Evolutionary conservation across 2,888 invertebrate species (phyloP).

Genomic region (Halictus ligatus): DNA sequence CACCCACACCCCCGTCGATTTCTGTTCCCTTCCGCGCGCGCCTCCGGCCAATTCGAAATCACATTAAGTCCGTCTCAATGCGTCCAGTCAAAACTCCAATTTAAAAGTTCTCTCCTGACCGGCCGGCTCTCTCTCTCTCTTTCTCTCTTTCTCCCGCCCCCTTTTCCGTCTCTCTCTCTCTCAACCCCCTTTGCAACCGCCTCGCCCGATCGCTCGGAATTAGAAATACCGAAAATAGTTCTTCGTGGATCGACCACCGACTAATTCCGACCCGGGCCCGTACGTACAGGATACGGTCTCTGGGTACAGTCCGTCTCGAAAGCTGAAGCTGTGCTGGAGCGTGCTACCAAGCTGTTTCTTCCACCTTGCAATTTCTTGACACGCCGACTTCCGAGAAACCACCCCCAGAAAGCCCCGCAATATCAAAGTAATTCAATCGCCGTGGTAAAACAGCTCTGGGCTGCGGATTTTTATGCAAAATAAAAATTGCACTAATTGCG

Average conservation of each 20-base stretch:
- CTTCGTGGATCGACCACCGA: conserved; percentile 59
- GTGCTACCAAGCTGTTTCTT: not conserved
- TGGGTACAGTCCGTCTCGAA: not conserved
- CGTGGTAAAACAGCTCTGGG: too few species aligned
- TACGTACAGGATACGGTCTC: not conserved
- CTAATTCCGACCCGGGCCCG: conserved; percentile 53
- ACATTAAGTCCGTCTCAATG: conserved; percentile 80
- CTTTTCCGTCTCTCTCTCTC: not conserved
- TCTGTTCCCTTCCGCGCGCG: conserved; percentile 50
- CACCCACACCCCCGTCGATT: conserved; percentile 51
- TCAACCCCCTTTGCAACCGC: not conserved
- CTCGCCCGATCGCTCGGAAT: conserved; percentile 54
- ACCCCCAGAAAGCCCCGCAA: too few species aligned
- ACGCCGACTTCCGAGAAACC: not conserved
- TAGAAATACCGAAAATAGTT: conserved; percentile 77
- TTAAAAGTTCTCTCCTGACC: conserved; percentile 77
- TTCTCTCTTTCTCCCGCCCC: not conserved
- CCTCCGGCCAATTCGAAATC: conserved; percentile 78
- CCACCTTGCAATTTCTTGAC: not conserved
- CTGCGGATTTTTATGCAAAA: too few species aligned
- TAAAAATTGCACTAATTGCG: too few species aligned
- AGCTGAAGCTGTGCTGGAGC: not conserved
- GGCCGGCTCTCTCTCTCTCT: not conserved
- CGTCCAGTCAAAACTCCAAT: conserved; percentile 82
- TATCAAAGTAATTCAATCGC: too few species aligned